Evolutionary conservation across 2,888 invertebrate species (phyloP), one percentile per base, ranked within the genome.

Genomic region (Amphipoea lucens): DNA sequence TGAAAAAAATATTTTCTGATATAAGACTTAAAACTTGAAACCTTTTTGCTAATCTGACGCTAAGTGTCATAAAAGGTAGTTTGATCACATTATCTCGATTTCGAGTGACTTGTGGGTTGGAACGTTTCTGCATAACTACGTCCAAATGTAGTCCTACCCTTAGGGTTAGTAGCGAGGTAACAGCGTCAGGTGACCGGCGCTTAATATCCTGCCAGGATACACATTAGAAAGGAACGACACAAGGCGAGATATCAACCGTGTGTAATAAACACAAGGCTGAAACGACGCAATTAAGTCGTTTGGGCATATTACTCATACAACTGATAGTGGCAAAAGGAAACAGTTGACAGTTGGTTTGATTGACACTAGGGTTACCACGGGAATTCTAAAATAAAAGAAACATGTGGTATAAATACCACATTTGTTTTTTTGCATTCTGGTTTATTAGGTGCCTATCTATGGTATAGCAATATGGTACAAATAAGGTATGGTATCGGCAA

Each of bases 191-290:
- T 40, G 73, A 23, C 57, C 65, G 76, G 36, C 66, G 42, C 72
- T 11, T 68, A 17, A 76, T 88, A 85, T 87, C 88, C 87, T 84
- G 83, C 42, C 82, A 79, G 81, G 84, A 78, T 78, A 81, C 79
- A 60, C 78, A 84, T 86, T 87, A 85, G 87, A 87, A 87, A 80
- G 87, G 85, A 76, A 74, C 73, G 74, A 74, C 74, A 70, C 68
- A 51, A 42, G 66, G 68, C 12, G 36, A 69, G 62, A 83, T 68
- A 85, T 69, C 70, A 60, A 63, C 74, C 67, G 45, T 29, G 57
- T 66, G 88, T 77, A 89, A 84, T 88, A 84, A 78, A 81, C 60
- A 82, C 88, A 89, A 88, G 88, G 89, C 74, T 84, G 75, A 68
- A 36, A 75, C 48, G 60, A 68, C 70, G 81, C 79, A 74, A 76